phyloP scores from a whole-genome alignment of 2,888 invertebrate genomes.

The Dorcus hopei region DNA sequence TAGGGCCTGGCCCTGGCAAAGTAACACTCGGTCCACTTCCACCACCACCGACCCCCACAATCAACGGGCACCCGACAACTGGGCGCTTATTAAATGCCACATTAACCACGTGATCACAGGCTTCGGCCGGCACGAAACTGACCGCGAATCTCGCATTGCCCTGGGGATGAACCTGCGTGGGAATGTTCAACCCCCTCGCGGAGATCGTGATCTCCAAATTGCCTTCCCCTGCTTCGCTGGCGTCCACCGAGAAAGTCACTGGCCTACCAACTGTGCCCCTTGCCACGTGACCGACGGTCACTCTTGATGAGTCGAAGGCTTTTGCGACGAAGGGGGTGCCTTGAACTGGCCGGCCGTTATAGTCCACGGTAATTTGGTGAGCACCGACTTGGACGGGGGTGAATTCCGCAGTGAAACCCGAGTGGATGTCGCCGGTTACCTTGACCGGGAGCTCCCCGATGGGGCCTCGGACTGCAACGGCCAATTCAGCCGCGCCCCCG shows the following conservation, averaged over 20 bases:
- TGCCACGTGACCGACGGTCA: slow-evolving; percentile 74
- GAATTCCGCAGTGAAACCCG: slow-evolving; percentile 87
- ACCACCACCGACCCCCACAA: slow-evolving; percentile 70
- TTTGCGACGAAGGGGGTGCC: slow-evolving; percentile 89
- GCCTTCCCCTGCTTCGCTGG: slow-evolving; percentile 95
- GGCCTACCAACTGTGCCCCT: slow-evolving; percentile 83
- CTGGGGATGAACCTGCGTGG: slow-evolving; percentile 65
- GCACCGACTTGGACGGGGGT: slow-evolving; percentile 91
- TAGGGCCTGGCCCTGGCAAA: slow-evolving; percentile 68
- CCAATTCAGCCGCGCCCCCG: slow-evolving; percentile 76
- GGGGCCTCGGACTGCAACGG: slow-evolving; percentile 86
- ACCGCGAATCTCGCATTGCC: slow-evolving; percentile 91
- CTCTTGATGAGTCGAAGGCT: slow-evolving; percentile 87
- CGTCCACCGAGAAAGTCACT: slow-evolving; percentile 94
- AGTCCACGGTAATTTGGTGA: slow-evolving; percentile 86
- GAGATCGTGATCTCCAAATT: slow-evolving; percentile 96
- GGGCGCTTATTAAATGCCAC: slow-evolving; percentile 95
- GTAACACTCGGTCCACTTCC: slow-evolving; percentile 67
- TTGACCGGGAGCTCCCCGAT: slow-evolving; percentile 82
- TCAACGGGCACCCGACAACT: slow-evolving; percentile 86
- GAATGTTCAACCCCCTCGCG: slow-evolving; percentile 88
- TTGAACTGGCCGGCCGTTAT: slow-evolving; percentile 83
- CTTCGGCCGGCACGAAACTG: slow-evolving; percentile 92
- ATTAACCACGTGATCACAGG: slow-evolving; percentile 92
- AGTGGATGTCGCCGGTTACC: slow-evolving; percentile 83